Base-by-base conservation (phyloP, 2,113 vertebrate species). In the Phrynosoma blainvillii region DNA sequence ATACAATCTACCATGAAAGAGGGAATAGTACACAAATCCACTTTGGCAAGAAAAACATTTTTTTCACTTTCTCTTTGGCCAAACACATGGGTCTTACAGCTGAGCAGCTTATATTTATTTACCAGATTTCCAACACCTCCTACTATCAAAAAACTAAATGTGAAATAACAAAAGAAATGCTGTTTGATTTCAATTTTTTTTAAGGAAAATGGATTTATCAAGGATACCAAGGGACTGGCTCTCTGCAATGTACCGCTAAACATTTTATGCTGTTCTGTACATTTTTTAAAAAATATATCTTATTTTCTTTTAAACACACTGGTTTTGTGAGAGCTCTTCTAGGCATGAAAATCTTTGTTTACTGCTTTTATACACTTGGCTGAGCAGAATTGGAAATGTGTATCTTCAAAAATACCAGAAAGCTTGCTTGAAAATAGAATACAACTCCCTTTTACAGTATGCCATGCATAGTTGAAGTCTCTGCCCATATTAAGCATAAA, bases 341-440 rank as follows among this genome's bases (percentile, higher is more conserved):
- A 84, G 25, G 68, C 16, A 85, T 91, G 90, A 89, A 94, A 76
- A 94, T 93, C 70, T 89, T 87, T 91, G 47, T 74, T 82, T 92
- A 65, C 52, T 86, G 42, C 52, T 89, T 93, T 86, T 83, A 59
- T 82, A 90, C 85, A 93, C 68, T 86, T 93, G 84, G 95, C 87
- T 40, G 59, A 91, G 93, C 20, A 27, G 30, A 91, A 79, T 9
- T n/a, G 18, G 85, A 93, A 66, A 71, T 83, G 42, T 65, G 59
- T 21, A 84, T 90, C 89, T 40, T 75, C 89, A 89, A 79, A 95
- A 85, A 87, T 56, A 73, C 30, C 91, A 87, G 16, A 90, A 89
- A 93, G 88, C 81, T 84, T 86, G 75, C 82, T 88, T 73, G 73
- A 80, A 90, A 90, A 93, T 74, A 71, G 92, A 93, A 93, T 79